A percentile compares a stretch with the other conserved stretches of the same genome.
phyloP scores from a whole-genome alignment of 2,888 invertebrate species.

The Sceliomorpha sp. region DNA sequence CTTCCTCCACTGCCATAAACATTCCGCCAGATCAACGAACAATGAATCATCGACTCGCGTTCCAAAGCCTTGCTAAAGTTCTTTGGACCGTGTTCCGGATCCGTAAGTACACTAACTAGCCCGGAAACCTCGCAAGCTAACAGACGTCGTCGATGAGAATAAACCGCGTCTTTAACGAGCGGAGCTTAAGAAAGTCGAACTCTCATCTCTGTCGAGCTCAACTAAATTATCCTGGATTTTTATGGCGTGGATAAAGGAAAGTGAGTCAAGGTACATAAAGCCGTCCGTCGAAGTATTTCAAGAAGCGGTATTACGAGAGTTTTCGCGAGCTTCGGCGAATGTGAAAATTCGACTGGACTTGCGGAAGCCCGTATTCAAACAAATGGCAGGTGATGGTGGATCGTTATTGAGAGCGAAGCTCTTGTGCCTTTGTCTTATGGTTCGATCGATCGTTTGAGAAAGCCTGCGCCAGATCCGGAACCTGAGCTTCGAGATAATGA shows the following conservation, averaged over 20 bases:
- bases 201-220: constrained; percentile 39
- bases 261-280: constrained; percentile 43
- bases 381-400: constrained; percentile 29
- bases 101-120: constrained; percentile 1
- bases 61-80: background rate
- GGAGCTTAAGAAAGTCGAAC: constrained; percentile 15
- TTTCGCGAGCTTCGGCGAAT: constrained; percentile 32
- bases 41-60: constrained; percentile 4
- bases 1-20: constrained; percentile 52
- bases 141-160: background rate
- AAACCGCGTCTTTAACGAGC: constrained; percentile 12
- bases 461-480: constrained; percentile 28
- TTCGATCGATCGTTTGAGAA: constrained; percentile 44
- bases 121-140: constrained; percentile 1
- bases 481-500: constrained; percentile 30
- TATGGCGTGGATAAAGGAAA: constrained; percentile 53
- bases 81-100: constrained; percentile 5
- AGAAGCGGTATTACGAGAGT: constrained; percentile 11
- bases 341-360: constrained; percentile 44
- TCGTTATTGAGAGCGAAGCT: constrained; percentile 50
- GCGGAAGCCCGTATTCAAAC: constrained; percentile 44
- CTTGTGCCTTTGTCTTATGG: constrained; percentile 54
- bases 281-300: constrained; percentile 50
- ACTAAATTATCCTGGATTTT: constrained; percentile 39
- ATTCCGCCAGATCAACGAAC: constrained; percentile 36